phyloP scores from a whole-genome alignment of 2,797 vertebrate species.

The Diplodus puntazzo region DNA sequence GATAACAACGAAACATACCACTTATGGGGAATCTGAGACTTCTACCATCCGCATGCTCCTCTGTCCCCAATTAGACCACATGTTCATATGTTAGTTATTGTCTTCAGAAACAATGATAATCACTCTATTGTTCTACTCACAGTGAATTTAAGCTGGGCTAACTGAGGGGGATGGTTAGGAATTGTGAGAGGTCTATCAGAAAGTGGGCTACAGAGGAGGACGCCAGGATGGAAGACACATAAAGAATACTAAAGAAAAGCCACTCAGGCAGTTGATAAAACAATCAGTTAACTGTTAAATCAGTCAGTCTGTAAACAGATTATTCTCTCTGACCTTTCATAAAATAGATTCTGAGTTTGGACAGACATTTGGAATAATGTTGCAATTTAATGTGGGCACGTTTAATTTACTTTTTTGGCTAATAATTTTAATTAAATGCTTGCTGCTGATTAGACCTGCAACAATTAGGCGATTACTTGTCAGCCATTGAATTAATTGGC shows the following conservation, averaged over 20 bases:
- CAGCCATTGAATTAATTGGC: too few species aligned
- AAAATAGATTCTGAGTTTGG: background rate
- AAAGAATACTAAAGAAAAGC: conserved; percentile 25
- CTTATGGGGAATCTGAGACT: background rate
- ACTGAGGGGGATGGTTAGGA: conserved; percentile 32
- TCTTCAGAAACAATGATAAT: conserved; percentile 62
- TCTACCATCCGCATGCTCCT: conserved; percentile 6
- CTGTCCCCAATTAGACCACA: conserved; percentile 40
- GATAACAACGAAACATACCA: background rate
- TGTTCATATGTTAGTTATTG: conserved; percentile 65
- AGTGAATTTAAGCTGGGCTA: conserved; percentile 40
- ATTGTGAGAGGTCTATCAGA: conserved; percentile 45
- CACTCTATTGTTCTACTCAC: conserved; percentile 61
- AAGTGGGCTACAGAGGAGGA: conserved; percentile 71
- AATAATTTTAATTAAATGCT: too few species aligned
- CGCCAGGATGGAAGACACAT: conserved; percentile 15
- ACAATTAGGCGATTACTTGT: too few species aligned
- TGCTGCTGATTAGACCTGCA: background rate
- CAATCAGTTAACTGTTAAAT: conserved; percentile 54
- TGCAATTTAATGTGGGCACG: background rate
- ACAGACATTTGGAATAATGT: background rate
- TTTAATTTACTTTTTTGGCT: background rate
- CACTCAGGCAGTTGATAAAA: conserved; percentile 27
- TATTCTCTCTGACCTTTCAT: background rate
- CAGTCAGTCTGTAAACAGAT: background rate